Evolutionary conservation across 1,140 invertebrate species (phyloP).

Genomic region (Nebria ingens): DNA sequence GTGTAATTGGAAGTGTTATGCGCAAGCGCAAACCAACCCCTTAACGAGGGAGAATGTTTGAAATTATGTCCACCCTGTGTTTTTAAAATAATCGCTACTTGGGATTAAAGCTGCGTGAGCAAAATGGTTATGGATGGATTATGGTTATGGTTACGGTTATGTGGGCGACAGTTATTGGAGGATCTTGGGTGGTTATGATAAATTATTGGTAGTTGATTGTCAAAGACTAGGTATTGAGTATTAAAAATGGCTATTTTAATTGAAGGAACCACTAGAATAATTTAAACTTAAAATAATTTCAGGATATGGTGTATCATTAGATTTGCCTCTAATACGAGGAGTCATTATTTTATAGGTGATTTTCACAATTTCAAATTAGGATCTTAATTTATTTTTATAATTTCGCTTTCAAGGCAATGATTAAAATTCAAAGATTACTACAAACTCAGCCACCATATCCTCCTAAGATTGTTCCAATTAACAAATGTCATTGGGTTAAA

Average conservation of each 20-base stretch:
- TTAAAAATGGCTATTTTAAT: neutral
- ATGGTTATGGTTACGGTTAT: neutral
- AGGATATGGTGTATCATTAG: neutral
- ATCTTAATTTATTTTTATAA: too few species aligned
- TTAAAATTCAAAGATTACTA: too few species aligned
- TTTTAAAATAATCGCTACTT: neutral
- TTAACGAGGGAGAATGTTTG: neutral
- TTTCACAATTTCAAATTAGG: too few species aligned
- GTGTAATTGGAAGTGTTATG: neutral
- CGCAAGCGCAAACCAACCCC: neutral
- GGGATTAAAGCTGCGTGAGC: constrained; percentile 1
- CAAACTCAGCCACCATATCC: too few species aligned
- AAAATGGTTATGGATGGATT: constrained; percentile 3
- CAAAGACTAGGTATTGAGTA: too few species aligned
- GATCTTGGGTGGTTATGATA: neutral
- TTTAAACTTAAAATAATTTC: neutral
- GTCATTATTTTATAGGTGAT: neutral
- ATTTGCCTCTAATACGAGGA: neutral
- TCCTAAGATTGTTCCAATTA: too few species aligned
- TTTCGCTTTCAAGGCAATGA: too few species aligned
- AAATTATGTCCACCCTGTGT: neutral
- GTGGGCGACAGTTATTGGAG: neutral
- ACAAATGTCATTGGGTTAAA: too few species aligned
- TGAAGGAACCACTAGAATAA: too few species aligned
- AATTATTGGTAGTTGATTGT: neutral